Evolutionary conservation across 2,113 vertebrate species (phyloP).

Genomic region (Nanger granti): DNA sequence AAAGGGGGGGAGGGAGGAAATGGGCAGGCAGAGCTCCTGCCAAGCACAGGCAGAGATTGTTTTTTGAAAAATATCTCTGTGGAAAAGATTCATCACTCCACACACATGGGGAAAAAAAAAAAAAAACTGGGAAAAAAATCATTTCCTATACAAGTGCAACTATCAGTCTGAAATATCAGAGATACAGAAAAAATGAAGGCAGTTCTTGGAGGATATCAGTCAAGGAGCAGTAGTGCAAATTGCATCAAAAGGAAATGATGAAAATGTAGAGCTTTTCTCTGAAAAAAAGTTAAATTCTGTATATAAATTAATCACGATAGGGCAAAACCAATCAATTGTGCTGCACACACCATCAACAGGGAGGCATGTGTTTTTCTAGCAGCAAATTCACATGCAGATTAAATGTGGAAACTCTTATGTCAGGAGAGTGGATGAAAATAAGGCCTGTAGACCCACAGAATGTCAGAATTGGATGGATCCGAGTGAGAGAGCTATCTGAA

Average conservation of each 20-base stretch:
- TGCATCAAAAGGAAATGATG: slow-evolving; percentile 34
- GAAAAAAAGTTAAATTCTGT: slow-evolving; percentile 6
- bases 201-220: slow-evolving; percentile 38
- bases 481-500: neutral
- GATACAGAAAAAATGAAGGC: slow-evolving; percentile 26
- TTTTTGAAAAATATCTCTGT: slow-evolving; percentile 44
- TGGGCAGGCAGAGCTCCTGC: neutral
- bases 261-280: slow-evolving; percentile 15
- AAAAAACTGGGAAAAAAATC: neutral
- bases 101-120: neutral
- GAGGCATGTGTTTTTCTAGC: neutral
- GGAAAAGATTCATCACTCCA: slow-evolving; percentile 42
- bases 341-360: neutral
- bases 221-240: slow-evolving; percentile 19
- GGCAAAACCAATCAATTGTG: neutral
- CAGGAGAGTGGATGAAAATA: neutral
- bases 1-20: neutral
- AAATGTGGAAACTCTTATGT: neutral
- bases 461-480: neutral
- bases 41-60: slow-evolving; percentile 32
- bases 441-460: neutral
- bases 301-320: neutral
- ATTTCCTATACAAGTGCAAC: slow-evolving; percentile 57
- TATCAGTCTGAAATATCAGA: slow-evolving; percentile 60
- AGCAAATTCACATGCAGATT: neutral